These are phyloP conservation scores for Torymus aiolomorphi DNA, from an alignment of 2,888 invertebrate genomes.

Conservation along the genomic window DNA sequence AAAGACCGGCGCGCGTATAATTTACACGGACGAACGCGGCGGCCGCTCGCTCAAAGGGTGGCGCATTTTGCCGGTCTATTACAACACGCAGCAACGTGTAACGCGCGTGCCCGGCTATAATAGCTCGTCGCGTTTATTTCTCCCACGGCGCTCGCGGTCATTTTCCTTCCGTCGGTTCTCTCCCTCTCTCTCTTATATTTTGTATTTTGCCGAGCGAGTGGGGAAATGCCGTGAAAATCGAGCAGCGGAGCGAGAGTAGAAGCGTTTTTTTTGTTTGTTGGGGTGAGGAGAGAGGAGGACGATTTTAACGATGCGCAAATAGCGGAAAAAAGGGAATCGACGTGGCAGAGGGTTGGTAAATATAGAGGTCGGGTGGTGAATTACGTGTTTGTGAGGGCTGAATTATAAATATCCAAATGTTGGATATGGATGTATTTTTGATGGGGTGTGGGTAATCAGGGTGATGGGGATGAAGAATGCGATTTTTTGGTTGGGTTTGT, in stretches of 20 bases:
- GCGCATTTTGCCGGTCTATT: constrained; percentile 37
- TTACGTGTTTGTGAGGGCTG: neutral
- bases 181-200: no score
- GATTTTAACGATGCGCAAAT: constrained; percentile 21
- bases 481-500: no score
- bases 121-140: constrained; percentile 12
- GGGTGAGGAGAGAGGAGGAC: neutral
- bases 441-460: no score
- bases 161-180: no score
- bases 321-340: neutral
- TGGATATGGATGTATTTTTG: no score
- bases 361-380: constrained; percentile 14
- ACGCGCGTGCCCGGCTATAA: constrained; percentile 4
- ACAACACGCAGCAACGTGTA: constrained; percentile 40
- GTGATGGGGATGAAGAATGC: no score
- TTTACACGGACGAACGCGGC: constrained; percentile 27
- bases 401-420: constrained; percentile 3
- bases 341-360: neutral
- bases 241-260: neutral
- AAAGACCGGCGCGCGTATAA: neutral
- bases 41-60: neutral
- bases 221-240: neutral
- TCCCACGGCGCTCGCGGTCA: no score
- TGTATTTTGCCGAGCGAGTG: no score
- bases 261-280: constrained; percentile 6